A percentile compares a stretch with the other conserved stretches of the same genome.
Evolutionary conservation across 1,140 invertebrate species (phyloP).

Genomic region (Mylabris phalerata): DNA sequence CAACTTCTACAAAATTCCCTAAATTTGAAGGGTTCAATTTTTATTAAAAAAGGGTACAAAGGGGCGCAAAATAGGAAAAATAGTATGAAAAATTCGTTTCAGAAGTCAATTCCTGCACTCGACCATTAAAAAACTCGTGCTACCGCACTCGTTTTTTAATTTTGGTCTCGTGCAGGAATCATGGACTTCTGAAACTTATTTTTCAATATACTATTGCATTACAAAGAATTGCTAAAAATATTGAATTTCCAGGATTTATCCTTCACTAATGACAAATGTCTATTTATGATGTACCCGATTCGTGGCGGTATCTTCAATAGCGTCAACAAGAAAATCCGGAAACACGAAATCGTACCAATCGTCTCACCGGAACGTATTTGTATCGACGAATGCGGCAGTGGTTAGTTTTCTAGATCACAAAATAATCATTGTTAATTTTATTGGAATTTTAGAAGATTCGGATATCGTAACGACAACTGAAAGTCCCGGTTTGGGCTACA

Average conservation of each 20-base stretch:
- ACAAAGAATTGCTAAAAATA: slow-evolving; percentile 23
- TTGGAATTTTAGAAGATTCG: slow-evolving; percentile 40
- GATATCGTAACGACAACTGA: slow-evolving; percentile 52
- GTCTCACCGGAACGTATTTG: slow-evolving; percentile 75
- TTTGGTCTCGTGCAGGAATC: too few species aligned
- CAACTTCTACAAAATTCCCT: too few species aligned
- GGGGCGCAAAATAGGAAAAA: too few species aligned
- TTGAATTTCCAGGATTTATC: slow-evolving; percentile 55
- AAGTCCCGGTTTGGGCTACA: slow-evolving; percentile 58
- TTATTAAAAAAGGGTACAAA: too few species aligned
- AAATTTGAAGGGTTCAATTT: too few species aligned
- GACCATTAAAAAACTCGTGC: too few species aligned
- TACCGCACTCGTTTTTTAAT: too few species aligned
- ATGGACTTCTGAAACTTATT: too few species aligned
- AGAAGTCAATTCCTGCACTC: too few species aligned
- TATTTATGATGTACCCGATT: slow-evolving; percentile 84
- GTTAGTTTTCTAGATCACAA: slow-evolving; percentile 15
- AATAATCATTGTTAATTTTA: slow-evolving; percentile 5
- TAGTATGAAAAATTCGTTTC: too few species aligned
- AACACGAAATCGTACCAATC: slow-evolving; percentile 71
- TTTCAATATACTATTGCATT: too few species aligned
- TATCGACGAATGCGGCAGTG: slow-evolving; percentile 70
- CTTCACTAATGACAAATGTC: slow-evolving; percentile 74
- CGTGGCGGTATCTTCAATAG: slow-evolving; percentile 76
- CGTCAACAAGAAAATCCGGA: slow-evolving; percentile 78